Conservation (phyloP, 2,113 vertebrate genomes). For the Clarias batrachus region DNA sequence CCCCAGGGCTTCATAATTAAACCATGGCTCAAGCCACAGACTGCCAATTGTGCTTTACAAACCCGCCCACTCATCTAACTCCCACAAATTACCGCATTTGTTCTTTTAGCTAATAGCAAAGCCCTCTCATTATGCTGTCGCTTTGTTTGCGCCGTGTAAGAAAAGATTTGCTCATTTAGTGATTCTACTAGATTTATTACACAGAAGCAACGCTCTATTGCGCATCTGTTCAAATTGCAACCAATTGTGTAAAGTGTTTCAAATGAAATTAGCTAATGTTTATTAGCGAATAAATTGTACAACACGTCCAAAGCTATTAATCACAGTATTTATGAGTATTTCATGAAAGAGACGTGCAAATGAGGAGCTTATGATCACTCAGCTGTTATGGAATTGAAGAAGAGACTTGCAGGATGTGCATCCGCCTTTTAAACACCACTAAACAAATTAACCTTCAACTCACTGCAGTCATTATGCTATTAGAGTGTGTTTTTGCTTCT, state of each 20-base stretch:
- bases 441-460: slow-evolving; percentile 28
- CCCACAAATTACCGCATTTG: slow-evolving; percentile 35
- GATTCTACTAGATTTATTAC: slow-evolving; percentile 16
- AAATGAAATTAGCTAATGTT: not conserved
- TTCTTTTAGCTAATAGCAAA: slow-evolving; percentile 41
- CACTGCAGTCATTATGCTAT: not conserved
- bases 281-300: not conserved
- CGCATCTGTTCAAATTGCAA: not conserved
- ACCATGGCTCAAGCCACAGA: slow-evolving; percentile 43
- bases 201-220: not conserved
- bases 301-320: not conserved
- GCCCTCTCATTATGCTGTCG: slow-evolving; percentile 11
- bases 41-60: slow-evolving; percentile 37
- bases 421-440: slow-evolving; percentile 15
- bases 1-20: slow-evolving; percentile 54
- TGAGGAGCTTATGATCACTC: not conserved
- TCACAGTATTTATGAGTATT: not conserved
- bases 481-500: not conserved
- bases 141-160: slow-evolving; percentile 29
- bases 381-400: not conserved
- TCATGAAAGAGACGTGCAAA: not conserved
- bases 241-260: not conserved
- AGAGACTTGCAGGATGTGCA: not conserved
- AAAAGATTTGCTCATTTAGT: slow-evolving; percentile 7
- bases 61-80: slow-evolving; percentile 12